phyloP scores from a whole-genome alignment of 2,797 vertebrate species.

The Lerista edwardsae region DNA sequence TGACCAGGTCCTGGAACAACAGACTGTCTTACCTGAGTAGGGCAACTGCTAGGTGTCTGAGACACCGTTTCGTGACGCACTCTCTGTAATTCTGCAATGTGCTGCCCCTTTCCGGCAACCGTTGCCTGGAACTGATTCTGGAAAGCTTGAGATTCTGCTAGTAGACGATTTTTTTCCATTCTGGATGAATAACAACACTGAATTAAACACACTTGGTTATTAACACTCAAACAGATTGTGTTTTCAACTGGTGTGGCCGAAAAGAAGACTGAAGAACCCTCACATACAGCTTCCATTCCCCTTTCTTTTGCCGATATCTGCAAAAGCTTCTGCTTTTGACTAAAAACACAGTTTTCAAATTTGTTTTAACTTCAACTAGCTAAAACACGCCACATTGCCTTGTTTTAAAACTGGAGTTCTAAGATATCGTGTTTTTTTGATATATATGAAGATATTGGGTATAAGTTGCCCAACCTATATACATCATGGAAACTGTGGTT shows the following conservation, averaged over 20 bases:
- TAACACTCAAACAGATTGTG: neutral
- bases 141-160: constrained; percentile 69
- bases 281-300: too few species aligned
- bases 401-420: too few species aligned
- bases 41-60: constrained; percentile 56
- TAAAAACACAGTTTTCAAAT: too few species aligned
- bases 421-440: too few species aligned
- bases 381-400: too few species aligned
- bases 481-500: too few species aligned
- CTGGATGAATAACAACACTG: constrained; percentile 62
- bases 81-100: constrained; percentile 72
- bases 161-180: constrained; percentile 74
- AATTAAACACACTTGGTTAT: neutral
- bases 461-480: too few species aligned
- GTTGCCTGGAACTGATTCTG: constrained; percentile 62
- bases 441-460: too few species aligned
- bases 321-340: too few species aligned
- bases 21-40: constrained; percentile 69
- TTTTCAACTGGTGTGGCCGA: neutral
- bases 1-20: fast-evolving
- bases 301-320: too few species aligned
- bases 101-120: constrained; percentile 70
- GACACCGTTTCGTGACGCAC: constrained; percentile 51
- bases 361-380: too few species aligned
- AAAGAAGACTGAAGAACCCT: neutral